Evolutionary conservation across 2,797 vertebrate species (phyloP).

Genomic region (Pelochelys cantorii): DNA sequence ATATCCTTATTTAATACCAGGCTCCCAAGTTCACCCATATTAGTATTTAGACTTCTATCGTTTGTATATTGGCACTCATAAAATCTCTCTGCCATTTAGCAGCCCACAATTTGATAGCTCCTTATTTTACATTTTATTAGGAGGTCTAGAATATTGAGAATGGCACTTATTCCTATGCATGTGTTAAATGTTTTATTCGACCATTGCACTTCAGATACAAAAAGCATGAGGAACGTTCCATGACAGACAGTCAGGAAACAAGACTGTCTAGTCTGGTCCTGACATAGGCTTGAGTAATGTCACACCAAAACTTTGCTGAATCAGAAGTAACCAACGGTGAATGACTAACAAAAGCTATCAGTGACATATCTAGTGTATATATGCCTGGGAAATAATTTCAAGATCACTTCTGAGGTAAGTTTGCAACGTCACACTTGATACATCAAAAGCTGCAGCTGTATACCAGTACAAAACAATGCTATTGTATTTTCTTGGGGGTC

Average conservation of each 20-base stretch:
- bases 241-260: not conserved
- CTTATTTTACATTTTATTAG: not conserved
- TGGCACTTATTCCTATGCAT: not conserved
- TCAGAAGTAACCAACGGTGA: slow-evolving; percentile 24
- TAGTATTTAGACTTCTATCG: not conserved
- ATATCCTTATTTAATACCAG: not conserved
- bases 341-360: slow-evolving; percentile 50
- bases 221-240: not conserved
- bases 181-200: not conserved
- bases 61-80: not conserved
- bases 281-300: slow-evolving; percentile 53
- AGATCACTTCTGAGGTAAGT: slow-evolving; percentile 64
- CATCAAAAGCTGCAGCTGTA: slow-evolving; percentile 58
- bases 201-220: not conserved
- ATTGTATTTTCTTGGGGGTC: not conserved
- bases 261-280: not conserved
- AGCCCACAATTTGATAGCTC: not conserved
- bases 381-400: slow-evolving; percentile 66
- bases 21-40: not conserved
- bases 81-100: not conserved
- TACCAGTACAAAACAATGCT: not conserved
- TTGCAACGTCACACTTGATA: slow-evolving; percentile 39
- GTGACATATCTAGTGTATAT: slow-evolving; percentile 50
- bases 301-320: slow-evolving; percentile 55
- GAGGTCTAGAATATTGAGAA: not conserved